Percentiles rank a stretch among this genome's conserved stretches.
phyloP scores from a whole-genome alignment of 2,797 vertebrate species.

The Pangasius krempfi region DNA sequence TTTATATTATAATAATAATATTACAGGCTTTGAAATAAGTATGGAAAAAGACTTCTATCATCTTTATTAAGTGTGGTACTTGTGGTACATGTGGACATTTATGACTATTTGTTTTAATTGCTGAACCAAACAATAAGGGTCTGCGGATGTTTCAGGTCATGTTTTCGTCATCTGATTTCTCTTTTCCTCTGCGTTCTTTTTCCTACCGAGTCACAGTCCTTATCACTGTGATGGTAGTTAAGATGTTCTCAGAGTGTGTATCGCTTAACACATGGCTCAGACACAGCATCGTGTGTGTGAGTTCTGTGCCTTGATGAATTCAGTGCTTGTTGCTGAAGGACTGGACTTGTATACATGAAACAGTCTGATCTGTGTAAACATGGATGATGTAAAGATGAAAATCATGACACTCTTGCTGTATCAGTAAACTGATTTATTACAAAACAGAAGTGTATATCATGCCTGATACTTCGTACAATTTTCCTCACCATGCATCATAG shows the following conservation, averaged over 20 bases:
- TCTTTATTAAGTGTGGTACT: not conserved
- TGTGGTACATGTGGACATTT: not conserved
- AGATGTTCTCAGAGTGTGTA: not conserved
- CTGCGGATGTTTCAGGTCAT: not conserved
- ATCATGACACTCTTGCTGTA: not conserved
- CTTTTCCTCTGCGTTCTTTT: not conserved
- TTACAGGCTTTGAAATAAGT: slow-evolving; percentile 12
- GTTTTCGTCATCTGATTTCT: not conserved
- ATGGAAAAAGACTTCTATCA: not conserved
- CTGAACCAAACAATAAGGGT: slow-evolving; percentile 21
- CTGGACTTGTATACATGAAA: not conserved
- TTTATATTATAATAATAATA: not conserved
- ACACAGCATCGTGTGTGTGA: not conserved
- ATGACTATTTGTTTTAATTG: slow-evolving; percentile 23
- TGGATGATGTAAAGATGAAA: not conserved
- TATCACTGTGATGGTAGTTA: not conserved
- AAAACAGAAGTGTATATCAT: not conserved
- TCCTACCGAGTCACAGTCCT: not conserved
- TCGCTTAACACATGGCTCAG: not conserved
- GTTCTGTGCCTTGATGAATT: not conserved
- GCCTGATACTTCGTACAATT: not conserved
- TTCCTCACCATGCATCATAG: not conserved
- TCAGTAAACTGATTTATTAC: not conserved
- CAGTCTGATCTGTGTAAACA: not conserved
- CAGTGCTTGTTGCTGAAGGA: not conserved